A percentile compares a stretch with the other conserved stretches of the same genome.
Conservation (phyloP, 2,888 invertebrate genomes). For the Erynnis tages region DNA sequence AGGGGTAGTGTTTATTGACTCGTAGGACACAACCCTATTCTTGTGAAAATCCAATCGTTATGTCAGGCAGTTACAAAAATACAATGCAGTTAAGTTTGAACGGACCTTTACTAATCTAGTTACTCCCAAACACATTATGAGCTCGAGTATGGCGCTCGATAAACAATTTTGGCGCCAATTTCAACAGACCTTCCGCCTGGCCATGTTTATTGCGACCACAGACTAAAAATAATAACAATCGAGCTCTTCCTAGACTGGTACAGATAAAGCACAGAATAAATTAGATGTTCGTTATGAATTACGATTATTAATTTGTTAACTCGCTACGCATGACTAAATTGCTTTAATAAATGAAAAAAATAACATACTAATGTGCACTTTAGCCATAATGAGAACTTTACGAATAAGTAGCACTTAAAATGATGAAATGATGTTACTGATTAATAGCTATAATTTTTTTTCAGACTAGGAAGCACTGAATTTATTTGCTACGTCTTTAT, state of each 20-base stretch:
- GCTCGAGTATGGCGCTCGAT: slow-evolving; percentile 28
- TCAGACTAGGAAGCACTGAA: too few relatives aligned
- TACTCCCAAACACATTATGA: slow-evolving; percentile 34
- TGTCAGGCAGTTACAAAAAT: too few relatives aligned
- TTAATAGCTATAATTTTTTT: background rate
- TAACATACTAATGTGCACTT: slow-evolving; percentile 1
- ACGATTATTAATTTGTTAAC: slow-evolving; percentile 8
- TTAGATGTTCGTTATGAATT: slow-evolving; percentile 4
- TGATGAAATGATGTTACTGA: slow-evolving; percentile 13
- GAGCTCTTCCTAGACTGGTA: slow-evolving; percentile 9
- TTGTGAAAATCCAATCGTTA: too few relatives aligned
- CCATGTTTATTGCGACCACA: slow-evolving; percentile 3
- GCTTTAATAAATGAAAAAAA: slow-evolving; percentile 13
- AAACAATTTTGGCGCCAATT: slow-evolving; percentile 18
- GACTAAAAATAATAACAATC: background rate
- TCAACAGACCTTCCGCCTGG: slow-evolving; percentile 13
- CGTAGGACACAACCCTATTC: too few relatives aligned
- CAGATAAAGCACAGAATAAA: background rate
- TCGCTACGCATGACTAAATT: slow-evolving; percentile 18
- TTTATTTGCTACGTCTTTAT: too few relatives aligned
- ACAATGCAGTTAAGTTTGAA: background rate
- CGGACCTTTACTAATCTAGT: slow-evolving; percentile 24
- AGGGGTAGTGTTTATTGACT: too few relatives aligned
- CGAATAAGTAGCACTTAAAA: slow-evolving; percentile 4
- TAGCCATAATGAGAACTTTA: slow-evolving; percentile 9